phyloP scores from a whole-genome alignment of 2,888 invertebrate genomes.

The Agonopterix arenella region DNA sequence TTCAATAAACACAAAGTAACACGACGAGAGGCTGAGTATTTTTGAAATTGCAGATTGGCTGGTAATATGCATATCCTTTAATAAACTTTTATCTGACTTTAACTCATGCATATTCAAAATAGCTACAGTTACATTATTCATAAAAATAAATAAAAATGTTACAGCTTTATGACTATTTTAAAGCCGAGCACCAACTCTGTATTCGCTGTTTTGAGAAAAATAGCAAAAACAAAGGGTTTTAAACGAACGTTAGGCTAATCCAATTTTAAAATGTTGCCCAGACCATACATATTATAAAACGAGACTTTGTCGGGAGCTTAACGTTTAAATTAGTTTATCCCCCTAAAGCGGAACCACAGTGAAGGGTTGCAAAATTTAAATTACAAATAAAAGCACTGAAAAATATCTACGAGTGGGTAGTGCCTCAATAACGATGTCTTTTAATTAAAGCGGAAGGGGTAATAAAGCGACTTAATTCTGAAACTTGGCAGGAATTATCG shows the following conservation, averaged over 20 bases:
- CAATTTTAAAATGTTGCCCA: constrained; percentile 64
- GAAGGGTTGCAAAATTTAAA: constrained; percentile 75
- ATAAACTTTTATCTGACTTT: constrained; percentile 29
- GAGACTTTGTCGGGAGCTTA: constrained; percentile 69
- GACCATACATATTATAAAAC: constrained; percentile 66
- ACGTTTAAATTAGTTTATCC: constrained; percentile 76
- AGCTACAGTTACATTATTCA: constrained; percentile 4
- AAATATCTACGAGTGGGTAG: constrained; percentile 73
- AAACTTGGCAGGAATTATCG: constrained; percentile 52
- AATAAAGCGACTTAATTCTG: constrained; percentile 67
- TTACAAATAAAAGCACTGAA: constrained; percentile 77
- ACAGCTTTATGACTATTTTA: not conserved
- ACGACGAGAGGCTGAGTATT: constrained; percentile 24
- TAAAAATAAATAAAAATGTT: not conserved
- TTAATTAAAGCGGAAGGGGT: constrained; percentile 73
- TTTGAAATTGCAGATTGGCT: constrained; percentile 69
- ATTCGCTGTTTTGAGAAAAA: not conserved
- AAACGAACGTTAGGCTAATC: constrained; percentile 47
- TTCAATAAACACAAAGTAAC: constrained; percentile 39
- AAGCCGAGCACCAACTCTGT: too few relatives aligned
- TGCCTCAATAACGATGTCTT: constrained; percentile 71
- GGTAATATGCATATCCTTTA: constrained; percentile 55
- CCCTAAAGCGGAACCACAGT: constrained; percentile 62
- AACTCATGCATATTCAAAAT: constrained; percentile 16
- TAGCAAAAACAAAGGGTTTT: constrained; percentile 17